Percentiles rank a stretch among this genome's conserved stretches.
phyloP scores from a whole-genome alignment of 2,888 invertebrate genomes.

The Noctua comes region DNA sequence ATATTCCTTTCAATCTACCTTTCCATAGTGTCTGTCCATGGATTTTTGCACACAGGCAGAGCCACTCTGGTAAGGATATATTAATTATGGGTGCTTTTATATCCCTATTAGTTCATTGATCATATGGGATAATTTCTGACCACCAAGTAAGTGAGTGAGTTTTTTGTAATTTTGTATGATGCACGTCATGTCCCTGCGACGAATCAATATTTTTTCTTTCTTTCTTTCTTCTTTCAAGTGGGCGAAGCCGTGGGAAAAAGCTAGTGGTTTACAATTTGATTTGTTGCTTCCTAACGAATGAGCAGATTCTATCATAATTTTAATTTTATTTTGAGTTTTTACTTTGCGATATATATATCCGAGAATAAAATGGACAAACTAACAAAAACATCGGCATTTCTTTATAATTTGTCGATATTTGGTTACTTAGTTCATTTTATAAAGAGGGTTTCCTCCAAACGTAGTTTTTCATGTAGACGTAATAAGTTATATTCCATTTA shows the following conservation, averaged over 20 bases:
- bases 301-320: neutral
- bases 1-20: neutral
- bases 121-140: neutral
- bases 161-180: too few relatives aligned
- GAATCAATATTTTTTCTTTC: too few relatives aligned
- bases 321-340: neutral
- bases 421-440: neutral
- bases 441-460: constrained; percentile 9
- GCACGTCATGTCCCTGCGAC: too few relatives aligned
- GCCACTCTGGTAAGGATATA: neutral
- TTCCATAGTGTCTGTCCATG: neutral
- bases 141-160: too few relatives aligned
- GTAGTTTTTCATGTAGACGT: constrained; percentile 26
- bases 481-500: constrained; percentile 56
- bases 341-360: neutral
- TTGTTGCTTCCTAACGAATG: neutral
- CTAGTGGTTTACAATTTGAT: neutral
- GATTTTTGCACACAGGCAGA: neutral
- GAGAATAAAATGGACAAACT: neutral
- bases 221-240: too few relatives aligned
- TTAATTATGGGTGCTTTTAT: neutral
- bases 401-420: constrained; percentile 3
- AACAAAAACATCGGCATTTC: constrained; percentile 16
- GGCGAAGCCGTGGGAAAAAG: neutral
- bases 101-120: neutral